These are phyloP conservation scores for Pogonocichla stellata DNA, from an alignment of 2,113 vertebrate species.

Conservation along the genomic window DNA sequence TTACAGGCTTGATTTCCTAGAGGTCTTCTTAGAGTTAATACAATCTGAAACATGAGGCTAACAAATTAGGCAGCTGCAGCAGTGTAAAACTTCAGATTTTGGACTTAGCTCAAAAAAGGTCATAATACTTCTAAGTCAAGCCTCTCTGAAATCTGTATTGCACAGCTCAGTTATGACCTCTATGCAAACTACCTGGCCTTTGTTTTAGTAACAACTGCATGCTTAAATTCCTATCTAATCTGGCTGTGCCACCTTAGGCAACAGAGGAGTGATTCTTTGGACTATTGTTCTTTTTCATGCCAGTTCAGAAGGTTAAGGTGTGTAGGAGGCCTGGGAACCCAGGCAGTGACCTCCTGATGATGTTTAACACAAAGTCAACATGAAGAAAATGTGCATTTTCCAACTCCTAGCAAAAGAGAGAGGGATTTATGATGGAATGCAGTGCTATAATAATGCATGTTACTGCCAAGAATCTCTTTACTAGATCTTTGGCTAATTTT, in stretches of 20 bases:
- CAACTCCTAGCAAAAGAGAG: background rate
- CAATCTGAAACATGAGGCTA: background rate
- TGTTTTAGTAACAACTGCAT: background rate
- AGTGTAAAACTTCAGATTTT: background rate
- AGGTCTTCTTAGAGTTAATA: background rate
- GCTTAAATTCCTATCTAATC: background rate
- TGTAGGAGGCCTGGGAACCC: background rate
- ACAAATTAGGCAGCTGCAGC: background rate
- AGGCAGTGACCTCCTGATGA: background rate
- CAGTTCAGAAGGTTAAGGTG: background rate
- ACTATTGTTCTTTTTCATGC: background rate
- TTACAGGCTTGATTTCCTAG: background rate
- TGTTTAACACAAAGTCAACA: background rate
- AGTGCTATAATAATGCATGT: background rate
- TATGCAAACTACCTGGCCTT: background rate
- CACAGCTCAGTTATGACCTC: background rate
- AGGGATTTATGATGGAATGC: background rate
- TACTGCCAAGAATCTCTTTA: background rate
- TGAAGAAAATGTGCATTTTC: background rate
- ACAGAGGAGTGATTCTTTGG: background rate
- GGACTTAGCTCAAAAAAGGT: background rate
- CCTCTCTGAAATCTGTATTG: background rate
- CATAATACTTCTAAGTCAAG: background rate
- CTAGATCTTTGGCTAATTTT: background rate
- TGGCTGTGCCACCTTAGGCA: background rate